A percentile compares a stretch with the other conserved stretches of the same genome.
phyloP scores from a whole-genome alignment of 1,140 invertebrate genomes.

The Drosophila navojoa region DNA sequence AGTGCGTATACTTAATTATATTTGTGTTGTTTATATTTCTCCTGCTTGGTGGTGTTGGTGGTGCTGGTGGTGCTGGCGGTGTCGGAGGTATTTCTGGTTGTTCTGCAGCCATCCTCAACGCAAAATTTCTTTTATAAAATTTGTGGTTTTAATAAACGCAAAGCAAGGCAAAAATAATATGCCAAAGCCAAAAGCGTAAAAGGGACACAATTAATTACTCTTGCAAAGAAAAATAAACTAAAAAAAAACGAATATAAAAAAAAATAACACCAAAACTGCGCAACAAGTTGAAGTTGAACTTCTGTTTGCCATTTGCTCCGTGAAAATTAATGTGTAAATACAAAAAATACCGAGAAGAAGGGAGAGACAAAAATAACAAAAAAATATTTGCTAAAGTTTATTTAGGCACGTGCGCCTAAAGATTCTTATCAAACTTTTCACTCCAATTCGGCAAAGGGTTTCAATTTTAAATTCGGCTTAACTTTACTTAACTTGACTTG shows the following conservation, averaged over 20 bases:
- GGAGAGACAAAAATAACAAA: constrained; percentile 3
- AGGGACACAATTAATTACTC: constrained; percentile 75
- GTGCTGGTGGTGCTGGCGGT: background rate
- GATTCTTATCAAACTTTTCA: background rate
- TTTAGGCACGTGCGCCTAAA: constrained; percentile 14
- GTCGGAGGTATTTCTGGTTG: background rate
- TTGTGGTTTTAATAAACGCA: constrained; percentile 61
- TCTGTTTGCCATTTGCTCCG: constrained; percentile 47
- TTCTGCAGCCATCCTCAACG: constrained; percentile 25
- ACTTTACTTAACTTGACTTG: no score
- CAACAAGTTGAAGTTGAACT: constrained; percentile 74
- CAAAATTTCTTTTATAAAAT: constrained; percentile 54
- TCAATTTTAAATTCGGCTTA: background rate
- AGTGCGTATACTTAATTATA: constrained; percentile 78
- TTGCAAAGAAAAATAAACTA: constrained; percentile 20
- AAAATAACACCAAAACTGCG: constrained; percentile 44
- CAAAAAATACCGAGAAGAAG: constrained; percentile 17
- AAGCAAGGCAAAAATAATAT: constrained; percentile 25
- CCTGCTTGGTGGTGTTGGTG: constrained; percentile 3
- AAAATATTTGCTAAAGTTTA: constrained; percentile 23
- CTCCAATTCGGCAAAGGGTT: background rate
- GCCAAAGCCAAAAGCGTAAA: constrained; percentile 48
- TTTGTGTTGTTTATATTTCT: constrained; percentile 64
- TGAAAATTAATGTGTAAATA: constrained; percentile 63
- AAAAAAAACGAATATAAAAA: constrained; percentile 13